These are phyloP conservation scores for Drosophila virilis DNA, from an alignment of 1,140 invertebrate genomes.

Conservation along the genomic window DNA sequence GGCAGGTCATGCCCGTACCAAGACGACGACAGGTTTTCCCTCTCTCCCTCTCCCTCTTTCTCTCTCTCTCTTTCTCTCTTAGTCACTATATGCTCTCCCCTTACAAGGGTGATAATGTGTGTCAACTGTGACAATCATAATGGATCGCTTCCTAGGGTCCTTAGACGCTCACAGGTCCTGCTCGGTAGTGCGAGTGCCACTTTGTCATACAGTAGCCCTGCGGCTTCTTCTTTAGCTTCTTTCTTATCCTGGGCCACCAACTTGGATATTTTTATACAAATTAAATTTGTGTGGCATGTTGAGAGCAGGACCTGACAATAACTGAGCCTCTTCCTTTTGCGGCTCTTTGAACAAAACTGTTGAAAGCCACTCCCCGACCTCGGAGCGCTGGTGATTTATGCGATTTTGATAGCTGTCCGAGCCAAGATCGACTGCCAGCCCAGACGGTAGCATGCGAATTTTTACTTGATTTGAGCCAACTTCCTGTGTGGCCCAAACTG, in stretches of 20 bases:
- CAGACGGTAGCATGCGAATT: slow-evolving; percentile 53
- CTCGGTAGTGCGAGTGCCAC: slow-evolving; percentile 36
- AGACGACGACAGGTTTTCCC: slow-evolving; percentile 61
- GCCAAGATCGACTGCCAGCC: background rate
- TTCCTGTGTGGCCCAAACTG: slow-evolving; percentile 68
- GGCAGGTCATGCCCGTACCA: slow-evolving; percentile 23
- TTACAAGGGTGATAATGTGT: slow-evolving; percentile 72
- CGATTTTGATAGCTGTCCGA: slow-evolving; percentile 71
- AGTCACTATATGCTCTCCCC: background rate
- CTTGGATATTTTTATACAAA: slow-evolving; percentile 77
- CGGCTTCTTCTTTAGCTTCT: slow-evolving; percentile 46
- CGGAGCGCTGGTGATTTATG: slow-evolving; percentile 73
- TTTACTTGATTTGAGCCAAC: slow-evolving; percentile 20
- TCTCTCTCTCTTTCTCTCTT: slow-evolving; percentile 1
- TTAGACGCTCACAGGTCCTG: slow-evolving; percentile 20
- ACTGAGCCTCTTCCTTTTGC: slow-evolving; percentile 33
- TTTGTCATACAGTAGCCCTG: slow-evolving; percentile 75
- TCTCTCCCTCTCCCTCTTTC: background rate
- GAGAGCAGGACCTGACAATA: slow-evolving; percentile 24
- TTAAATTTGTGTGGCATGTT: slow-evolving; percentile 75
- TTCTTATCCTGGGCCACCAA: slow-evolving; percentile 62
- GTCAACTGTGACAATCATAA: slow-evolving; percentile 82
- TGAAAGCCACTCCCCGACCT: slow-evolving; percentile 61
- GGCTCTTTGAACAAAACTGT: slow-evolving; percentile 71
- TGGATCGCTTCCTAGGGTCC: slow-evolving; percentile 55